Evolutionary conservation across 2,888 invertebrate genomes (phyloP), one percentile per base, ranked within the genome.

Genomic region (Horisme vitalbata): DNA sequence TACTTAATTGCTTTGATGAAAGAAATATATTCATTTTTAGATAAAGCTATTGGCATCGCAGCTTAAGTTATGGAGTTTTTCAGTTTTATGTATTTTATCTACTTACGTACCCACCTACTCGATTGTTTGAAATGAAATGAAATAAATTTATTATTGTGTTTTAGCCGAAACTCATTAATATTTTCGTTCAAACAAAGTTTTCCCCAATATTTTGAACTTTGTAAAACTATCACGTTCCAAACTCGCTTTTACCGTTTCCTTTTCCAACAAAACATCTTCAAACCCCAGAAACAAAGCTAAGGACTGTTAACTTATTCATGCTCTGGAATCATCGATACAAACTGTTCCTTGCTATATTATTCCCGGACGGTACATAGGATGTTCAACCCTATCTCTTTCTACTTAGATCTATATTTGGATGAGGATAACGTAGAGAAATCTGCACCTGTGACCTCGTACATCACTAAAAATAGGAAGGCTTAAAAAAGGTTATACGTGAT

Each of bases 251-350:
- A 31, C 34, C 43, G 34, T 44, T 48, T 48, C 44, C 44, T 63
- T 58, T 63, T 54, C 43, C 55, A 52, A 53, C 57, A 65, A 63
- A 63, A 63, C 59, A 61, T 68, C 61, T 67, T 60, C 45, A 45
- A 35, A 46, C 61, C 54, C 58, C 51, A 35, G 49, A 55, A 61
- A 59, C 60, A 59, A 63, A 63, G 60, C 59, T 52, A 58, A 61
- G 55, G 57, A 61, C 65, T 66, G 57, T 55, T 73, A 64, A 72
- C 64, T 74, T 72, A 74, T 74, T 74, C 71, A 72, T 69, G 52
- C 58, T 62, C 64, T 61, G 61, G 63, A 68, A 65, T 66, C 70
- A 66, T 71, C 67, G 68, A 64, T 68, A 71, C 68, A 67, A 64
- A 67, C 68, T 64, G 70, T 64, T 71, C 59, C 59, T 55, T 62